A percentile compares a stretch with the other conserved stretches of the same genome.
These are phyloP conservation scores for Hyaena hyaena DNA, from an alignment of 2,113 vertebrate genomes.

Conservation along the genomic window DNA sequence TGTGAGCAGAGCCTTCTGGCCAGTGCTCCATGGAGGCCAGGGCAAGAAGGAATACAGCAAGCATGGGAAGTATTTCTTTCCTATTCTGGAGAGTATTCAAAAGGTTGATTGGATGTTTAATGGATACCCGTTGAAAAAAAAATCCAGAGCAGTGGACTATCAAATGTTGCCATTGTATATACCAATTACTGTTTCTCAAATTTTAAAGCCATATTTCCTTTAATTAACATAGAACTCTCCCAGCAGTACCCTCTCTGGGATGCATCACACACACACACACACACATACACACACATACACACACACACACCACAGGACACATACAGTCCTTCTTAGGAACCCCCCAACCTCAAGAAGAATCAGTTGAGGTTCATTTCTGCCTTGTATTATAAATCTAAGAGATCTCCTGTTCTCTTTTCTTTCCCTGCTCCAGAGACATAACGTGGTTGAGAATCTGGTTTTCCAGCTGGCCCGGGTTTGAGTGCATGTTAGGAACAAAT, in stretches of 20 bases:
- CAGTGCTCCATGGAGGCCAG: background rate
- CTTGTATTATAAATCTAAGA: background rate
- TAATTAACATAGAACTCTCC: background rate
- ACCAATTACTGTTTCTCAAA: background rate
- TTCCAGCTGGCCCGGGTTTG: background rate
- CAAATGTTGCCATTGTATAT: background rate
- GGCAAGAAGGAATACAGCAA: background rate
- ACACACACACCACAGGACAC: background rate
- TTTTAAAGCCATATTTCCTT: background rate
- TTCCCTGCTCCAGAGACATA: background rate
- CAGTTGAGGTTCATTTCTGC: background rate
- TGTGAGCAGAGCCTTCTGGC: background rate
- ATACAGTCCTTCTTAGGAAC: background rate
- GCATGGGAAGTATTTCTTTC: background rate
- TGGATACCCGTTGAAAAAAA: conserved; percentile 4
- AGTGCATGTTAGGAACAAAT: background rate
- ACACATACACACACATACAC: background rate
- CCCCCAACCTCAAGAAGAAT: background rate
- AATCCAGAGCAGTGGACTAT: background rate
- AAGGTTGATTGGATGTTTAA: background rate
- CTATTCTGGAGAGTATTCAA: background rate
- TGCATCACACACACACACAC: background rate
- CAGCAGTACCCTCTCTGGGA: background rate
- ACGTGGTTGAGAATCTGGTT: background rate
- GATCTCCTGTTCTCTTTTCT: background rate